Evolutionary conservation across 2,797 vertebrate species (phyloP).

Genomic region (Phrynocephalus guinanensis): DNA sequence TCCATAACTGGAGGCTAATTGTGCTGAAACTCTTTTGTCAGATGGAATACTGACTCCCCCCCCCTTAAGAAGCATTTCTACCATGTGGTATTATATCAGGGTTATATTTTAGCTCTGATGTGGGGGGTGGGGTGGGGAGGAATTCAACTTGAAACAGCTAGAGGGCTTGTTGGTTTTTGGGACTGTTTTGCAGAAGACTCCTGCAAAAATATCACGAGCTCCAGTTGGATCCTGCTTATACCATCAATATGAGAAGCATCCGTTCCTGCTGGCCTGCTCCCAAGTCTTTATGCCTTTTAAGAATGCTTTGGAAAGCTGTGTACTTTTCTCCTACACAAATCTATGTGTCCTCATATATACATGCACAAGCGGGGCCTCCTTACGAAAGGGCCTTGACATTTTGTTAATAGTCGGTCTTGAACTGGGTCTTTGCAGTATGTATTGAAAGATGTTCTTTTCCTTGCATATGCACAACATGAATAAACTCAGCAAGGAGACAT

Average conservation of each 20-base stretch:
- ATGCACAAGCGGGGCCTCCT: not conserved
- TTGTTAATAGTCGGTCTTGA: not conserved
- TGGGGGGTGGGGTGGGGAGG: too few relatives aligned
- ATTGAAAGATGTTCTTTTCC: not conserved
- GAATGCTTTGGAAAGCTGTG: not conserved
- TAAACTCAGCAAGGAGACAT: not conserved
- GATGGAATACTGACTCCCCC: not conserved
- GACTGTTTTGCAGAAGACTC: not conserved
- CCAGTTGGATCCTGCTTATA: not conserved
- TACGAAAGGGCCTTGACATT: not conserved
- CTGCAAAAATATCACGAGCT: not conserved
- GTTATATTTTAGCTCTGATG: too few relatives aligned
- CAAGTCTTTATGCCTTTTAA: not conserved
- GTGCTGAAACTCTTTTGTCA: not conserved
- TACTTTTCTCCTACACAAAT: not conserved
- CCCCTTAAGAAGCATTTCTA: not conserved
- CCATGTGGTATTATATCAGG: not conserved
- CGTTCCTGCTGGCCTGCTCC: not conserved
- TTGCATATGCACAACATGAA: not conserved
- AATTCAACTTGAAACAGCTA: not conserved
- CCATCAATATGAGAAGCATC: not conserved
- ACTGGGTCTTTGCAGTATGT: not conserved
- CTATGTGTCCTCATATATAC: not conserved
- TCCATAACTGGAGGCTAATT: not conserved
- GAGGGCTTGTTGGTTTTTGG: not conserved